A percentile compares a stretch with the other conserved stretches of the same genome.
These are phyloP conservation scores for Dasyprocta punctata DNA, from an alignment of 2,113 vertebrate species.

Conservation along the genomic window DNA sequence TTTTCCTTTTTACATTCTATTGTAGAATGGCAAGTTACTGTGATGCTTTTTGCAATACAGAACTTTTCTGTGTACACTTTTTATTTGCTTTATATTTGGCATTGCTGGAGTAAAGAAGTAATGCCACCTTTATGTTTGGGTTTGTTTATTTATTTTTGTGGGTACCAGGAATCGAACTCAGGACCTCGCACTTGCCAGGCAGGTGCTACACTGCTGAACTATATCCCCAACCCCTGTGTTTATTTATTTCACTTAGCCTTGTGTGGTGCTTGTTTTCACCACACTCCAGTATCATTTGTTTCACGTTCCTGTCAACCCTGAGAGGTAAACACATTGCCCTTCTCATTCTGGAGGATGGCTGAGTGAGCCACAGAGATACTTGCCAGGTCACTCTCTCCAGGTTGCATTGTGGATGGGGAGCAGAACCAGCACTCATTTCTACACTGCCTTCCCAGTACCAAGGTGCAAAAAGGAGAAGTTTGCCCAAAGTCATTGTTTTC, in stretches of 20 bases:
- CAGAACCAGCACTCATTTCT: background rate
- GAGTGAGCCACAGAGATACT: background rate
- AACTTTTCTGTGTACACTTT: background rate
- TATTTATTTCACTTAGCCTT: background rate
- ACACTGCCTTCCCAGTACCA: rapidly evolving
- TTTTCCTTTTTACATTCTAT: background rate
- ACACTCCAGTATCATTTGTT: rapidly evolving
- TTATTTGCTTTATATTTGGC: background rate
- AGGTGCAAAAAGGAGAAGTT: background rate
- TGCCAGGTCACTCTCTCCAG: background rate
- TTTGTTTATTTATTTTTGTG: background rate
- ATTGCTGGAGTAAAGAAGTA: background rate
- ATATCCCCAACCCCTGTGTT: too few species aligned
- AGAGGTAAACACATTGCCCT: rapidly evolving
- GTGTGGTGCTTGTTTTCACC: rapidly evolving
- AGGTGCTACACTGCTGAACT: too few species aligned
- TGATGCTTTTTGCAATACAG: too few species aligned
- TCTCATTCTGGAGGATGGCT: background rate
- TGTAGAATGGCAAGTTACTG: background rate
- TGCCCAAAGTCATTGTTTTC: background rate
- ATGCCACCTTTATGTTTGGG: background rate
- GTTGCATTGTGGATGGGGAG: background rate
- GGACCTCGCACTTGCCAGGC: too few species aligned
- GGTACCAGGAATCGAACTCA: too few species aligned
- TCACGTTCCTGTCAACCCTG: too few species aligned